Evolutionary conservation across 2,113 vertebrate genomes (phyloP).

Genomic region (Vulpes vulpes): DNA sequence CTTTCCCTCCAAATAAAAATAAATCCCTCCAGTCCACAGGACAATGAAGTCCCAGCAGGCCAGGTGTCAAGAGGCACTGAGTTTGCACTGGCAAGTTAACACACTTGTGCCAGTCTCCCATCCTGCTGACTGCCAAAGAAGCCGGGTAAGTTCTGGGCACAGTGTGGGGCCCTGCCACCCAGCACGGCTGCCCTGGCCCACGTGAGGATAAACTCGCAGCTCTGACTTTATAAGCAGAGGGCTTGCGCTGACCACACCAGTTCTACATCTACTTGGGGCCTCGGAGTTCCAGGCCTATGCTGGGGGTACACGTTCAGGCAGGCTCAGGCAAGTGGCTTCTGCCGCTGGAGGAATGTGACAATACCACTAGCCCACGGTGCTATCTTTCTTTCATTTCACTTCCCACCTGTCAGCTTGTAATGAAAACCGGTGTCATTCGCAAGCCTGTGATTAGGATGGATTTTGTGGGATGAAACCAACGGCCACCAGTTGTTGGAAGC

Average conservation of each 20-base stretch:
- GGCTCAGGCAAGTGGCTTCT: not conserved
- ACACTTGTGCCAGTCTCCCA: not conserved
- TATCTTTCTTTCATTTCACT: not conserved
- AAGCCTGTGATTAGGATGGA: not conserved
- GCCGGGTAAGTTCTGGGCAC: not conserved
- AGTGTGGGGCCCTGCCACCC: accelerated
- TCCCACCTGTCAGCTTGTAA: conserved; percentile 7
- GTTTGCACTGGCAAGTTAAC: accelerated
- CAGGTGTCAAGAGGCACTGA: not conserved
- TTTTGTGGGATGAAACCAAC: conserved; percentile 6
- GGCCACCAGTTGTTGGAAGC: not conserved
- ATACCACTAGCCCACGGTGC: accelerated
- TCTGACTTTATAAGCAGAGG: not conserved
- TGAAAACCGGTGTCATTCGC: conserved; percentile 44
- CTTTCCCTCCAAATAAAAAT: not conserved
- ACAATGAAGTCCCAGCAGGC: no score
- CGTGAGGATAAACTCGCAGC: not conserved
- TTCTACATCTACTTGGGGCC: not conserved
- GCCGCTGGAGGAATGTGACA: not conserved
- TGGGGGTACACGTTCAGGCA: not conserved
- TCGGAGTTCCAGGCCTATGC: not conserved
- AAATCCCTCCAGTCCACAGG: not conserved
- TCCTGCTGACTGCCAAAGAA: not conserved
- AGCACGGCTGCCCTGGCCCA: not conserved
- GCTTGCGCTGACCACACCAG: not conserved